A percentile compares a stretch with the other conserved stretches of the same genome.
These are phyloP conservation scores for Oryzias dopingdopingensis DNA, from an alignment of 2,797 vertebrate genomes.

Conservation along the genomic window DNA sequence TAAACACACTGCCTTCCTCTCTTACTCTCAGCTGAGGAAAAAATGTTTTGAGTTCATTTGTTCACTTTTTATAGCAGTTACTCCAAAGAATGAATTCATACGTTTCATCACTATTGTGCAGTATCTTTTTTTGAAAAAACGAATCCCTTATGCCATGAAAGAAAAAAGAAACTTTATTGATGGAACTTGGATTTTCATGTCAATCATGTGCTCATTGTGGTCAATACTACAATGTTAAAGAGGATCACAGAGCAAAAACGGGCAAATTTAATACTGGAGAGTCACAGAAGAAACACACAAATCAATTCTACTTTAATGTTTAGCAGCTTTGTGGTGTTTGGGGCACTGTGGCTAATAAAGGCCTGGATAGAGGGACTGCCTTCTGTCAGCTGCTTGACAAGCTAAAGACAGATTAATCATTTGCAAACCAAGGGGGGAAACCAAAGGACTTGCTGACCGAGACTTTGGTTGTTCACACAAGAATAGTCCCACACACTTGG, in stretches of 20 bases:
- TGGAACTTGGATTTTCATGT: not conserved
- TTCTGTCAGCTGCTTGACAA: not conserved
- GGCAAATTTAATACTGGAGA: slow-evolving; percentile 12
- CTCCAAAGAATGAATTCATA: too few species aligned
- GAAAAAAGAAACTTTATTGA: too few species aligned
- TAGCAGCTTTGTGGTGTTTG: slow-evolving; percentile 1
- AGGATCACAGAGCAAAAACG: slow-evolving; percentile 11
- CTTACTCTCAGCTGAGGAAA: slow-evolving; percentile 12
- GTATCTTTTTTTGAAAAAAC: too few species aligned
- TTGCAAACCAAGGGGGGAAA: too few species aligned
- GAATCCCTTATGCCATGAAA: too few species aligned
- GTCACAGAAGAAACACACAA: slow-evolving; percentile 12
- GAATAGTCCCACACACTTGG: too few species aligned
- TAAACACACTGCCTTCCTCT: slow-evolving; percentile 39
- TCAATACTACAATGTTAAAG: not conserved
- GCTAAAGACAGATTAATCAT: not conserved
- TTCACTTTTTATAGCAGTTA: not conserved
- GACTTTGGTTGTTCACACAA: too few species aligned
- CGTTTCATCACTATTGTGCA: too few species aligned
- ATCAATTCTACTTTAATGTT: slow-evolving; percentile 25
- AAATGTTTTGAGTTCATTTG: not conserved
- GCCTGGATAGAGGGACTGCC: not conserved
- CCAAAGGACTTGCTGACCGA: too few species aligned
- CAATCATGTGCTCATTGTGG: slow-evolving; percentile 12
- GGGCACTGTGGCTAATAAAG: slow-evolving; percentile 7